These are phyloP conservation scores for Epicauta chinensis DNA, from an alignment of 1,140 invertebrate species.

Conservation along the genomic window DNA sequence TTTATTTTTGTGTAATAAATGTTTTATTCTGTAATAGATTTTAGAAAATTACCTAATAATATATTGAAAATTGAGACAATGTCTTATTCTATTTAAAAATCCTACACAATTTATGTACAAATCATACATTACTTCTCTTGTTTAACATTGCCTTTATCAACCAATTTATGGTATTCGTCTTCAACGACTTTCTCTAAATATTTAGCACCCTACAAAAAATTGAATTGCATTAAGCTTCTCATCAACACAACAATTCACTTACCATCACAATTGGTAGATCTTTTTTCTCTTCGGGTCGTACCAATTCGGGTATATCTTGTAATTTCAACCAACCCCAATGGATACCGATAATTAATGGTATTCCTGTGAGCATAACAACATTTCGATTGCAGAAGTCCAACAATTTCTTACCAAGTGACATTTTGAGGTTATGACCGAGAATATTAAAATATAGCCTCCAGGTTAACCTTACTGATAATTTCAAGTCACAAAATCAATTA, in stretches of 20 bases:
- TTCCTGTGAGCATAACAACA: constrained; percentile 43
- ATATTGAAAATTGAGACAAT: constrained; percentile 6
- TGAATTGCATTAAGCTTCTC: not conserved
- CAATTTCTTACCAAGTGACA: constrained; percentile 13
- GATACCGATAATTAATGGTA: constrained; percentile 44
- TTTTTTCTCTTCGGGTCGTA: constrained; percentile 43
- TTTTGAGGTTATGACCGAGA: not conserved
- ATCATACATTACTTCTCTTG: constrained; percentile 3
- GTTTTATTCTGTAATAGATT: constrained; percentile 4
- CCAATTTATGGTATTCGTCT: constrained; percentile 1
- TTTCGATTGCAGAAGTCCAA: constrained; percentile 43
- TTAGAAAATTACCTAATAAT: constrained; percentile 7
- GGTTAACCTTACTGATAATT: too few species aligned
- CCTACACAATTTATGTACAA: constrained; percentile 7
- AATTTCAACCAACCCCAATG: constrained; percentile 50
- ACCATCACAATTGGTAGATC: constrained; percentile 42
- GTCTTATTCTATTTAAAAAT: constrained; percentile 1
- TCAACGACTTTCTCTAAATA: constrained; percentile 8
- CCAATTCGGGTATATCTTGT: constrained; percentile 46
- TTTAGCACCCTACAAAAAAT: constrained; percentile 14
- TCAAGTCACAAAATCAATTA: too few species aligned
- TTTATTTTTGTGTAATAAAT: not conserved
- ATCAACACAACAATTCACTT: constrained; percentile 21
- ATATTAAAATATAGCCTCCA: too few species aligned
- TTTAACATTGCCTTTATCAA: not conserved